A percentile compares a stretch with the other conserved stretches of the same genome.
These are phyloP conservation scores for Cinara cedri DNA, from an alignment of 2,888 invertebrate genomes.

Conservation along the genomic window DNA sequence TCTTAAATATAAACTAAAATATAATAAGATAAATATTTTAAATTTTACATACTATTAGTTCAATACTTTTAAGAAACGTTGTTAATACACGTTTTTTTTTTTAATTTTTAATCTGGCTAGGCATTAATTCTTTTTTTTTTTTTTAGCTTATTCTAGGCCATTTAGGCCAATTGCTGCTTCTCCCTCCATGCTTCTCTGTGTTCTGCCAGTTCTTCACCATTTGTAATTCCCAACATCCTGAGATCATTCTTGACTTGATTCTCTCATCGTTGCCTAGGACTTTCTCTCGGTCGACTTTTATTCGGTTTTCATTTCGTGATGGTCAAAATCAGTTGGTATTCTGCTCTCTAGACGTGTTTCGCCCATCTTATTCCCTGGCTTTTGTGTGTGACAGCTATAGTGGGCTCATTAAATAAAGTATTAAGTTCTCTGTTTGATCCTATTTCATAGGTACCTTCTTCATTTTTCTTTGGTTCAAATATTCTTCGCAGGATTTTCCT, in stretches of 20 bases:
- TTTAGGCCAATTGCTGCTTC: not conserved
- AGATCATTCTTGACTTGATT: constrained; percentile 9
- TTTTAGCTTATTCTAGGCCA: too few species aligned
- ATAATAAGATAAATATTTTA: too few species aligned
- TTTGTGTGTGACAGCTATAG: not conserved
- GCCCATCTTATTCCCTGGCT: too few species aligned
- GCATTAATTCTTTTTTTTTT: constrained; percentile 11
- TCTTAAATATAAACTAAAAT: too few species aligned
- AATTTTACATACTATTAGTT: too few species aligned
- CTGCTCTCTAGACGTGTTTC: not conserved
- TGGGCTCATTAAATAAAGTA: not conserved
- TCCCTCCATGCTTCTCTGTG: not conserved
- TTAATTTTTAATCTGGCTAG: too few species aligned
- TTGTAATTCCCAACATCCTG: constrained; percentile 23
- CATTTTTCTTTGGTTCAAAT: not conserved
- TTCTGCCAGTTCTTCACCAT: not conserved
- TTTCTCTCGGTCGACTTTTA: not conserved
- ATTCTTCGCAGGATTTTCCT: not conserved
- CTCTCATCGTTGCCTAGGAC: not conserved
- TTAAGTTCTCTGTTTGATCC: not conserved
- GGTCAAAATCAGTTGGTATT: not conserved
- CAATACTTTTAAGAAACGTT: too few species aligned
- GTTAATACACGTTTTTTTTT: too few species aligned
- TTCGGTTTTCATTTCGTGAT: not conserved
- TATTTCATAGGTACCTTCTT: not conserved